Conservation (phyloP, 2,797 vertebrate genomes). For the Falco rusticolus region DNA sequence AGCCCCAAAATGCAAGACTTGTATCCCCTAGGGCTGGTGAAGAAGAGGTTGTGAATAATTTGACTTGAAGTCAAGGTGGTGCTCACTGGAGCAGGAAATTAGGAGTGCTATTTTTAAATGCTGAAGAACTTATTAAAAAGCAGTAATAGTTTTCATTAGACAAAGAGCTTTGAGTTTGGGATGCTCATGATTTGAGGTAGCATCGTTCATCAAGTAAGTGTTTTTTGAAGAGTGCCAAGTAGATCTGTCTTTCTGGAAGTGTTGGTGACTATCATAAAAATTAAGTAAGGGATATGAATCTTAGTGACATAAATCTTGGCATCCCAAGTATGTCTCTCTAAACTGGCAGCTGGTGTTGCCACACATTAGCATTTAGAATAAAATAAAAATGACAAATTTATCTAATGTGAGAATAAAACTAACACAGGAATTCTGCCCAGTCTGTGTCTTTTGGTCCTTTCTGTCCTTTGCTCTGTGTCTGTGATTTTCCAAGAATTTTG, state of each 20-base stretch:
- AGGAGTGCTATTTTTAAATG: conserved; percentile 73
- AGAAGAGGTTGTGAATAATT: conserved; percentile 73
- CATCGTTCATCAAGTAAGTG: conserved; percentile 26
- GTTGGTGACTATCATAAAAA: conserved; percentile 45
- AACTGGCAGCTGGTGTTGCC: conserved; percentile 63
- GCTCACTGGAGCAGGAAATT: conserved; percentile 72
- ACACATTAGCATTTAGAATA: conserved; percentile 56
- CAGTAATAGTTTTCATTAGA: conserved; percentile 65
- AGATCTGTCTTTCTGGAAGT: conserved; percentile 44
- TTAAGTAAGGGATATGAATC: neutral
- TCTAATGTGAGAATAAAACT: conserved; percentile 50
- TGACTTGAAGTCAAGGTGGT: conserved; percentile 76
- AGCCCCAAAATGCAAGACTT: conserved; percentile 45
- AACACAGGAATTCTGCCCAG: conserved; percentile 2
- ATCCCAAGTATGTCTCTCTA: conserved; percentile 18
- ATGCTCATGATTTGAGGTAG: conserved; percentile 27
- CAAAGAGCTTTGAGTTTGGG: conserved; percentile 49
- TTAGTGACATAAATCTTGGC: conserved; percentile 46
- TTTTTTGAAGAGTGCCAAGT: conserved; percentile 36
- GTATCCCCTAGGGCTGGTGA: conserved; percentile 49
- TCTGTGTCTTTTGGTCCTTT: neutral
- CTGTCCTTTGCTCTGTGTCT: neutral
- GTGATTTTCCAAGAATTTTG: neutral
- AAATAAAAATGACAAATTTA: conserved; percentile 53
- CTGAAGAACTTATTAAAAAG: conserved; percentile 71